These are phyloP conservation scores for Galbula dea DNA, from an alignment of 2,113 vertebrate genomes.

Conservation along the genomic window DNA sequence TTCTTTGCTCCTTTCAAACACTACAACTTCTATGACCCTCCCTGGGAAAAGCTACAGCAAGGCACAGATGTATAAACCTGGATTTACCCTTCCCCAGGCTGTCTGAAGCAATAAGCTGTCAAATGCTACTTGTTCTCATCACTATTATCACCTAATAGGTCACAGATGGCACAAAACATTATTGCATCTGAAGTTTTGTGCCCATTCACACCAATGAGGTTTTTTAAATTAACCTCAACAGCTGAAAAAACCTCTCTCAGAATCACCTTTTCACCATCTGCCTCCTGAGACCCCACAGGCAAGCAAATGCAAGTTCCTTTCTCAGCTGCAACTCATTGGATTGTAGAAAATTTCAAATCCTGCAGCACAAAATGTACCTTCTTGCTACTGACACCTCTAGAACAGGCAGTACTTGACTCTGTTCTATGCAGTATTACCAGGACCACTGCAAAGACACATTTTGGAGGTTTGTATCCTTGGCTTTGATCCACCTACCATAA, in stretches of 20 bases:
- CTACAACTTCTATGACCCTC: background rate
- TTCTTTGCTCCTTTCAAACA: background rate
- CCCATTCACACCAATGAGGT: background rate
- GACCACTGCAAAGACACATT: background rate
- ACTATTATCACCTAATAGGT: background rate
- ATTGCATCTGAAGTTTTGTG: background rate
- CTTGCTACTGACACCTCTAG: background rate
- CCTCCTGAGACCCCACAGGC: background rate
- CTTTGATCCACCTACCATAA: background rate
- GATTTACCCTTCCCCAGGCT: background rate
- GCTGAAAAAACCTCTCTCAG: background rate
- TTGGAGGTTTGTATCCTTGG: background rate
- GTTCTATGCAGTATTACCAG: background rate
- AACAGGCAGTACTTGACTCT: background rate
- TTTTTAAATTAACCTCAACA: background rate
- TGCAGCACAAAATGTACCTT: background rate
- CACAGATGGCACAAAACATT: background rate
- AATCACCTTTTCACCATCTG: background rate
- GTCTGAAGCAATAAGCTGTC: background rate
- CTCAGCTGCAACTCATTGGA: background rate
- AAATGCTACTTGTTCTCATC: background rate
- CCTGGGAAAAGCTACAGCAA: background rate
- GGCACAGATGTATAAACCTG: background rate
- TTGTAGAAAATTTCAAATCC: background rate
- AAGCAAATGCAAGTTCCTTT: background rate